Percentiles rank a stretch among this genome's conserved stretches.
Evolutionary conservation across 2,113 vertebrate genomes (phyloP).

Genomic region (Oxygymnocypris stewartii): DNA sequence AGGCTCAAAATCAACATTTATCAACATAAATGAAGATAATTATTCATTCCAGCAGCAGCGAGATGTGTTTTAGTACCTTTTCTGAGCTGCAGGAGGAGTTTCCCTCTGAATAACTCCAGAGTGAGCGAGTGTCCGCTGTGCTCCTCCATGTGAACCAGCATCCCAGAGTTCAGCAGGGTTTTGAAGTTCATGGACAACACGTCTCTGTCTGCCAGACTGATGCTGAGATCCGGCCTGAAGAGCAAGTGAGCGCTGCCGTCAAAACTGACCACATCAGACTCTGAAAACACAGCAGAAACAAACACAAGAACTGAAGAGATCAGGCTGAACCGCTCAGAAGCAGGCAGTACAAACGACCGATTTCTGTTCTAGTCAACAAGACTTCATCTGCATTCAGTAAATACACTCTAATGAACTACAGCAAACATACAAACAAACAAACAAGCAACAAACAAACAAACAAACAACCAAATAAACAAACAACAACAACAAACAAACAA

Average conservation of each 20-base stretch:
- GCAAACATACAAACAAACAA: neutral
- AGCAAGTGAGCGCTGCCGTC: constrained; percentile 82
- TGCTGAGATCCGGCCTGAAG: constrained; percentile 77
- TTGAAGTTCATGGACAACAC: constrained; percentile 86
- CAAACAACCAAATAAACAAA: too few species aligned
- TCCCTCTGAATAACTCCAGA: constrained; percentile 81
- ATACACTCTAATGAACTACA: neutral
- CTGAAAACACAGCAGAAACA: constrained; percentile 68
- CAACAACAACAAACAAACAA: too few species aligned
- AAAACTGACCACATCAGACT: constrained; percentile 82
- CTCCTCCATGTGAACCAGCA: constrained; percentile 79
- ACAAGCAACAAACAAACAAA: too few species aligned
- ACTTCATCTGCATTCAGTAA: neutral
- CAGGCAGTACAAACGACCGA: neutral
- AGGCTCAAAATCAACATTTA: neutral
- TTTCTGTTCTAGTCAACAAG: neutral
- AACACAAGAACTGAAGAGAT: neutral
- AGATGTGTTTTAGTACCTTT: constrained; percentile 74
- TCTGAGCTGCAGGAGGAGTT: constrained; percentile 77
- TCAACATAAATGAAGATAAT: neutral
- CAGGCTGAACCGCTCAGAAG: neutral
- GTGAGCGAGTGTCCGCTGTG: constrained; percentile 75
- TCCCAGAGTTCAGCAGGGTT: constrained; percentile 80
- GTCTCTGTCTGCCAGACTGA: constrained; percentile 74
- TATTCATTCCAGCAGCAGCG: neutral